Conservation (phyloP, 2,888 invertebrate species). For the Yponomeuta malinellus region DNA sequence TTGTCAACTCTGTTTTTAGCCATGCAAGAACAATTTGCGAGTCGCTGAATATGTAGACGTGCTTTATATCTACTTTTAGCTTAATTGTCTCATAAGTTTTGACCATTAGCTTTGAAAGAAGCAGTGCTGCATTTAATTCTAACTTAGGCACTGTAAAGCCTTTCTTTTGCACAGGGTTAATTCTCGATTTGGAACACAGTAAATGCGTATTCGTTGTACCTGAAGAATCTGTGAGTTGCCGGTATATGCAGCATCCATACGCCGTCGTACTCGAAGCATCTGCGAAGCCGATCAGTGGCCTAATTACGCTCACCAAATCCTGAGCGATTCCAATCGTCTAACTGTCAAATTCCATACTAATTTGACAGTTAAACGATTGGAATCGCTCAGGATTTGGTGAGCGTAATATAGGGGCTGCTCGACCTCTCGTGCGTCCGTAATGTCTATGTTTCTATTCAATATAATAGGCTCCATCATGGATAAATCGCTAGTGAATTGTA, state of each 20-base stretch:
- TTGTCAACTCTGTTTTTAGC: slow-evolving; percentile 18
- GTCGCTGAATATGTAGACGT: slow-evolving; percentile 18
- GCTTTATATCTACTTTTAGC: slow-evolving; percentile 11
- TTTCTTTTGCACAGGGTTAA: slow-evolving; percentile 18
- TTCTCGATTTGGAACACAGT: slow-evolving; percentile 23
- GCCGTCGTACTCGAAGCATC: slow-evolving; percentile 21
- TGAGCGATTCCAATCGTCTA: too few relatives aligned
- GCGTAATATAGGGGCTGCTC: too few relatives aligned
- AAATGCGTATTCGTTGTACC: slow-evolving; percentile 19
- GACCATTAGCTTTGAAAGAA: slow-evolving; percentile 18
- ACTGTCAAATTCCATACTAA: too few relatives aligned
- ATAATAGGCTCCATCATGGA: slow-evolving; percentile 18
- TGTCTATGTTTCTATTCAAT: background rate
- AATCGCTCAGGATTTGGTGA: too few relatives aligned
- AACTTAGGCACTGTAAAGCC: slow-evolving; percentile 15
- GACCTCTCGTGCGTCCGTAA: background rate
- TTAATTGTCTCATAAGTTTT: slow-evolving; percentile 16
- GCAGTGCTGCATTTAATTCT: slow-evolving; percentile 22
- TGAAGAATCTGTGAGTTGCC: slow-evolving; percentile 17
- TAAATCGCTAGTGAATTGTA: slow-evolving; percentile 18
- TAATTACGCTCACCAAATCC: too few relatives aligned
- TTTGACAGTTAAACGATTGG: too few relatives aligned
- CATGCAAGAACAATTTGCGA: slow-evolving; percentile 22
- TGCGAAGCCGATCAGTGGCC: slow-evolving; percentile 23
- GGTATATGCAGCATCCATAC: slow-evolving; percentile 23